A percentile compares a stretch with the other conserved stretches of the same genome.
phyloP scores from a whole-genome alignment of 2,113 vertebrate species.

The Oreochromis tanganicae region DNA sequence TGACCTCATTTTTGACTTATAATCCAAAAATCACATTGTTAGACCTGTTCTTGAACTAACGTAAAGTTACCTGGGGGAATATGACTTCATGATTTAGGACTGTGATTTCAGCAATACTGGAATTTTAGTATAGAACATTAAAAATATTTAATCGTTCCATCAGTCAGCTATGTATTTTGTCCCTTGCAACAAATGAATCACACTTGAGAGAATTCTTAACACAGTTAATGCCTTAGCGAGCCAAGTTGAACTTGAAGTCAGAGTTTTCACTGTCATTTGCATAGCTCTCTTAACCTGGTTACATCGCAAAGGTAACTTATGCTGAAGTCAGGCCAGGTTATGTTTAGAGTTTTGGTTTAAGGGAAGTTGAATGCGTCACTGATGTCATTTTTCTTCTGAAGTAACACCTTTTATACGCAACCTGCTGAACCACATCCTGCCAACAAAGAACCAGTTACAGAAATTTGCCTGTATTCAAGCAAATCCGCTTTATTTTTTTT shows the following conservation, averaged over 20 bases:
- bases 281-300: accelerated
- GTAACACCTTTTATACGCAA: background rate
- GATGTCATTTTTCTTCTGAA: background rate
- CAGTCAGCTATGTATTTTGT: background rate
- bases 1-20: background rate
- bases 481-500: background rate
- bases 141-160: background rate
- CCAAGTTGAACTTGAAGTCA: background rate
- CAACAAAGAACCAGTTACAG: background rate
- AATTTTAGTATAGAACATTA: background rate
- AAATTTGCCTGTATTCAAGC: background rate
- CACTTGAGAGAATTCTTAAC: background rate
- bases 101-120: background rate
- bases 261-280: accelerated
- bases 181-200: accelerated
- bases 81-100: background rate
- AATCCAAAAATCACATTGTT: background rate
- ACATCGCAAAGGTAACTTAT: background rate
- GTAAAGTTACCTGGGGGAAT: background rate
- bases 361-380: accelerated
- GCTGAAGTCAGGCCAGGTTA: accelerated
- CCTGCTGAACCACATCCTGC: background rate
- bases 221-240: accelerated
- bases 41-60: background rate
- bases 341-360: background rate